Evolutionary conservation across 2,888 invertebrate species (phyloP).

Genomic region (Dryobotodes eremita): DNA sequence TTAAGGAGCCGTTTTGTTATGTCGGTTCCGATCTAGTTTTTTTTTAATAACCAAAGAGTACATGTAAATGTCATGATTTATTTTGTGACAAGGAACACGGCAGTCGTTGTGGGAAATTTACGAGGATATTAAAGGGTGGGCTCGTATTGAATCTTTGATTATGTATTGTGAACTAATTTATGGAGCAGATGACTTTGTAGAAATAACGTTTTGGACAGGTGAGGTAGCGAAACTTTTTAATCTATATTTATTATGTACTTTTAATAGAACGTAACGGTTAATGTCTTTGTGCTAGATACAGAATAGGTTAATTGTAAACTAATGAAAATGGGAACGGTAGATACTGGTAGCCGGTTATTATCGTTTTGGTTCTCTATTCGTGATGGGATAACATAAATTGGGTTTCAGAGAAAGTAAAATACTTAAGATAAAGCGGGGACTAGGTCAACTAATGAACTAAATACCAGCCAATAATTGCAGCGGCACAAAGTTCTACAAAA

Average conservation of each 20-base stretch:
- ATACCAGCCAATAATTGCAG: constrained; percentile 32
- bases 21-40: constrained; percentile 83
- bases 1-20: constrained; percentile 67
- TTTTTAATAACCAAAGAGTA: constrained; percentile 68
- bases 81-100: constrained; percentile 87
- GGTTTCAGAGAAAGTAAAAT: constrained; percentile 25
- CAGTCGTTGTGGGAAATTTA: constrained; percentile 88
- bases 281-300: constrained; percentile 27
- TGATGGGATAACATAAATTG: constrained; percentile 33
- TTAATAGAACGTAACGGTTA: constrained; percentile 48
- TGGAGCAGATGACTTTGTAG: constrained; percentile 70
- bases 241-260: constrained; percentile 57
- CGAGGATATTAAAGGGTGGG: constrained; percentile 85
- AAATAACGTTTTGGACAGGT: constrained; percentile 59
- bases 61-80: constrained; percentile 87
- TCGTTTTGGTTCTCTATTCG: not conserved
- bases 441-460: constrained; percentile 32
- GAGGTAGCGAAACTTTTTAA: constrained; percentile 58
- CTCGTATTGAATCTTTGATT: constrained; percentile 76
- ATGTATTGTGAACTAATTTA: constrained; percentile 77
- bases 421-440: not conserved
- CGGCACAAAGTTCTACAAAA: constrained; percentile 8
- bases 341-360: not conserved
- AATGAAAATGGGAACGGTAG: constrained; percentile 34
- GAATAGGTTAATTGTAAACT: constrained; percentile 32